Evolutionary conservation across 2,888 invertebrate species (phyloP), one percentile per base, ranked within the genome.

Genomic region (Axea sp.): DNA sequence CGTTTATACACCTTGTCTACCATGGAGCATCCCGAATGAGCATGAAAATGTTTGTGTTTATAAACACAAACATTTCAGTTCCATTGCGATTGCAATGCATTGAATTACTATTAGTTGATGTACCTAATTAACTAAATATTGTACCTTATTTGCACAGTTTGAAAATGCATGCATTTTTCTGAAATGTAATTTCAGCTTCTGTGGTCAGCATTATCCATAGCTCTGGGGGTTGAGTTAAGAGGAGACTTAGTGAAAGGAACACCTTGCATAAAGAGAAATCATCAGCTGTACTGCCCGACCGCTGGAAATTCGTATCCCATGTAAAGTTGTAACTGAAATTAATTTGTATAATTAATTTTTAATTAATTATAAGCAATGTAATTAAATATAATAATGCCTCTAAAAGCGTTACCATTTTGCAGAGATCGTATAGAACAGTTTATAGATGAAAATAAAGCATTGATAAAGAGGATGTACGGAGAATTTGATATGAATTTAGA

Each of bases 381-480:
- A n/a, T n/a, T n/a, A n/a, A n/a, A n/a, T n/a, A n/a, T n/a, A n/a
- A n/a, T n/a, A n/a, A n/a, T n/a, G n/a, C n/a, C n/a, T n/a, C n/a
- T n/a, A n/a, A n/a, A n/a, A n/a, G n/a, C n/a, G n/a, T n/a, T n/a
- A n/a, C n/a, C n/a, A n/a, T n/a, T 53, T 90, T 91, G 47, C 90
- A 97, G 96, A 88, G 95, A 96, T 77, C 92, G 94, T 86, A 97
- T 97, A 87, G 96, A 96, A 87, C 90, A 91, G 75, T 97, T 96
- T 89, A 97, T 97, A 83, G 96, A 97, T 84, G 96, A 97, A 87
- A 97, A 97, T 87, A 97, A 97, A 88, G 96, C 96, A 57, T 87
- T 97, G 78, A 96, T 96, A 91, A 93, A 95, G 84, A 91, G 96
- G 69, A 97, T 97, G 97, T 96, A 96, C 85, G 97, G 97, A 0